These are phyloP conservation scores for Anseranas semipalmata DNA, from an alignment of 2,113 vertebrate species.

Conservation along the genomic window DNA sequence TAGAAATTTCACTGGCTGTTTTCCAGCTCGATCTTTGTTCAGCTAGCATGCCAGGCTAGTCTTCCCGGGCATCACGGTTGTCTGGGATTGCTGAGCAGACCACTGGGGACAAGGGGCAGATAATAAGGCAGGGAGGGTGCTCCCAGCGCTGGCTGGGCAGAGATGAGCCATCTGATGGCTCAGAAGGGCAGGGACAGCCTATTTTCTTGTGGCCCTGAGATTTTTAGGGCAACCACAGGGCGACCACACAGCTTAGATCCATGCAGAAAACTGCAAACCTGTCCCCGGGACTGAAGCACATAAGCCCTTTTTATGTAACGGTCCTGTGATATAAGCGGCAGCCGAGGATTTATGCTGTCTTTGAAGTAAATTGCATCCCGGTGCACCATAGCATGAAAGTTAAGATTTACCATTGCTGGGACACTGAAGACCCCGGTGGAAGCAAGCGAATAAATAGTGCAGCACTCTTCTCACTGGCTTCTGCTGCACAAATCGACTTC, in stretches of 20 bases:
- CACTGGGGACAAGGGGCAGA: background rate
- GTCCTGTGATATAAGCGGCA: constrained; percentile 67
- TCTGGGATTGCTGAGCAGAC: constrained; percentile 18
- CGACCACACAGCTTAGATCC: constrained; percentile 43
- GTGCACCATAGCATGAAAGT: constrained; percentile 79
- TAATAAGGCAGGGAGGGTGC: background rate
- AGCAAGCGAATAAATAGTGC: constrained; percentile 74
- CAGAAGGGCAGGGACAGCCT: constrained; percentile 19
- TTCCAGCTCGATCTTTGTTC: constrained; percentile 37
- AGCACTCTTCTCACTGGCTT: constrained; percentile 58
- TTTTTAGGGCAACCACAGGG: constrained; percentile 47
- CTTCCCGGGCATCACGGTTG: constrained; percentile 21
- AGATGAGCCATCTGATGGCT: background rate
- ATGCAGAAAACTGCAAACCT: constrained; percentile 6
- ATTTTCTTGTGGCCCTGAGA: constrained; percentile 5
- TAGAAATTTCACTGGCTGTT: background rate
- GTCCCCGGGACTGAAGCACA: background rate
- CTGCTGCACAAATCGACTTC: constrained; percentile 47
- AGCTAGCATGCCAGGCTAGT: background rate
- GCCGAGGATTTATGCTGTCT: constrained; percentile 74
- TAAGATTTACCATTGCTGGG: constrained; percentile 78
- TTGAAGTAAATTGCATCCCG: constrained; percentile 81
- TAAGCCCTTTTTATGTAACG: constrained; percentile 74
- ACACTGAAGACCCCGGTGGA: constrained; percentile 72
- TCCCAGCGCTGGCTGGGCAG: background rate